phyloP scores from a whole-genome alignment of 2,888 invertebrate species.

The Camptogramma bilineatum region DNA sequence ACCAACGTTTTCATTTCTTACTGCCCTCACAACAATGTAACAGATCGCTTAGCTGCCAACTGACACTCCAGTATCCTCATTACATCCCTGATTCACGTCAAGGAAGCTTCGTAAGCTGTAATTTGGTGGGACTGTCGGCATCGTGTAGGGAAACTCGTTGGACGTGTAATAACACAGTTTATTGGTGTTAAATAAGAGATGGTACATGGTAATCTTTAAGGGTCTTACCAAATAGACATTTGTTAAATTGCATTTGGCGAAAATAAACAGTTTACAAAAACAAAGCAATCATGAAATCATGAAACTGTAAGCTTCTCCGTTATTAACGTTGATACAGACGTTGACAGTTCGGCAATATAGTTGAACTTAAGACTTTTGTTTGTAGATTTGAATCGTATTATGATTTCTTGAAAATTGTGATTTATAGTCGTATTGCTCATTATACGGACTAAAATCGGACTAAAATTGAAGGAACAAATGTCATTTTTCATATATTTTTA shows the following conservation, averaged over 20 bases:
- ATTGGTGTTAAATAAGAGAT: constrained; percentile 28
- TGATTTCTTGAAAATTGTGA: too few relatives aligned
- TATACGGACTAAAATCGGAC: too few relatives aligned
- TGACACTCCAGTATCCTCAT: constrained; percentile 10
- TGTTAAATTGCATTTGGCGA: neutral
- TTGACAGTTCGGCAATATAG: too few relatives aligned
- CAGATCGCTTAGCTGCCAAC: neutral
- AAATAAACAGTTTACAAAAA: neutral
- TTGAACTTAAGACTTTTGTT: too few relatives aligned
- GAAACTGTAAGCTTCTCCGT: too few relatives aligned
- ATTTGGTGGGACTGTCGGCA: constrained; percentile 24
- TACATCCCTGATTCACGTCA: constrained; percentile 22
- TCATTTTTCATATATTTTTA: too few relatives aligned
- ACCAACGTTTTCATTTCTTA: neutral
- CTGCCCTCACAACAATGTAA: constrained; percentile 9
- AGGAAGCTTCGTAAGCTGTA: constrained; percentile 28
- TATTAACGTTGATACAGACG: too few relatives aligned
- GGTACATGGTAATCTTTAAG: constrained; percentile 18
- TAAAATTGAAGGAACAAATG: too few relatives aligned
- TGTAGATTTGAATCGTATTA: too few relatives aligned
- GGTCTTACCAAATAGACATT: constrained; percentile 3
- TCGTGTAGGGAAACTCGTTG: constrained; percentile 32
- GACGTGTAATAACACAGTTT: constrained; percentile 26
- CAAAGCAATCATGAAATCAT: too few relatives aligned
- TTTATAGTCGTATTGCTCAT: too few relatives aligned